Evolutionary conservation across 2,888 invertebrate genomes (phyloP), one percentile per base, ranked within the genome.

Genomic region (Parascotia fuliginaria): DNA sequence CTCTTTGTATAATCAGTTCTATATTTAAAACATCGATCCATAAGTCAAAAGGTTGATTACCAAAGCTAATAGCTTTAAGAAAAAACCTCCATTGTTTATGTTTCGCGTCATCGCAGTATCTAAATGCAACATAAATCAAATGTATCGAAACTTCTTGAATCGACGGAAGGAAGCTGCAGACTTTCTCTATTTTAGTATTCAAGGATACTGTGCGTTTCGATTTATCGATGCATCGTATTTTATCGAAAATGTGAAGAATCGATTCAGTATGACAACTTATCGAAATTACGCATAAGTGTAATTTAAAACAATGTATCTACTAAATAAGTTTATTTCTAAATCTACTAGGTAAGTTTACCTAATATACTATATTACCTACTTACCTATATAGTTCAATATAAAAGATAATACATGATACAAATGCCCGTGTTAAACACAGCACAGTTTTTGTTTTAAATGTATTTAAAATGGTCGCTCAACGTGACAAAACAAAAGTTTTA

Each of bases 121-220:
- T 65, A 51, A 65, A 54, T 57, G 53, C 40, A 32, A 28, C 42
- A 57, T 67, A 54, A 62, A 60, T 69, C 57, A 54, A 43, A 42
- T 46, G 46, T 51, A 56, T 56, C 52, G 65, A 24, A 24, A 24
- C 7, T 1, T 49, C 55, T 33, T 34, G 44, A 46, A 56, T 47
- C 45, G 47, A 54, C 54, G 61, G 65, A 68, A 68, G 57, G 59
- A 60, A 69, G 46, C 48, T 48, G 48, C 32, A 31, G 34, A 39
- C 51, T 59, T 57, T 65, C 68, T 64, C 50, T 68, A 60, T 64
- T 65, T 68, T 53, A 55, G 54, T 61, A 65, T 53, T 64, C 69
- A 65, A 68, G 69, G 65, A 65, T 56, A 33, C 34, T 54, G 47
- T 41, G 43, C 51, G 44, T 47, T 37, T 56, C 39, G 45, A 45